These are phyloP conservation scores for Catocala sponsa DNA, from an alignment of 2,888 invertebrate species.

Conservation along the genomic window DNA sequence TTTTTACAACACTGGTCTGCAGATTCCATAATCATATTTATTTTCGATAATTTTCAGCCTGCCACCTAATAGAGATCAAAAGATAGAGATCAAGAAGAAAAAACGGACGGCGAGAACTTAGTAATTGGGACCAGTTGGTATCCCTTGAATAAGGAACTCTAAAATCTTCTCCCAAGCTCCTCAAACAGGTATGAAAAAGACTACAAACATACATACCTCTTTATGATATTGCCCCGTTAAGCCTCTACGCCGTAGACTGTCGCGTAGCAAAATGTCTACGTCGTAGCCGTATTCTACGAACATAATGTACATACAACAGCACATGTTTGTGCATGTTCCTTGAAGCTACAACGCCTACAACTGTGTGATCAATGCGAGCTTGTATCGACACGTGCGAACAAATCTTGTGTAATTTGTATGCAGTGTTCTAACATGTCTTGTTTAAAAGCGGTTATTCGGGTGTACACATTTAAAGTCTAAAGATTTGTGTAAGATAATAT, in stretches of 20 bases:
- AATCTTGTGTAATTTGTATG: background rate
- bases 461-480: background rate
- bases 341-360: constrained; percentile 1
- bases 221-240: background rate
- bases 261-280: background rate
- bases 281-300: background rate
- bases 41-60: too few species aligned
- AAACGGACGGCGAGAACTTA: too few species aligned
- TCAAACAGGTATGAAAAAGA: too few species aligned
- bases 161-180: too few species aligned
- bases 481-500: too few species aligned
- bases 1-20: too few species aligned
- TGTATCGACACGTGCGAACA: constrained; percentile 9
- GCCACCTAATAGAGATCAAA: too few species aligned
- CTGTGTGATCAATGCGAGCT: background rate
- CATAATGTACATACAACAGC: background rate
- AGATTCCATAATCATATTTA: too few species aligned
- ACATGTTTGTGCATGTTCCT: constrained; percentile 3
- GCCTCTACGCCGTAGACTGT: background rate
- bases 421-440: constrained; percentile 1
- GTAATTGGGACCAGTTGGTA: too few species aligned
- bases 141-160: too few species aligned
- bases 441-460: background rate
- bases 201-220: background rate
- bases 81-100: too few species aligned